Base-by-base conservation (phyloP, 2,797 vertebrate species). In the Mormyrops boulengeri region DNA sequence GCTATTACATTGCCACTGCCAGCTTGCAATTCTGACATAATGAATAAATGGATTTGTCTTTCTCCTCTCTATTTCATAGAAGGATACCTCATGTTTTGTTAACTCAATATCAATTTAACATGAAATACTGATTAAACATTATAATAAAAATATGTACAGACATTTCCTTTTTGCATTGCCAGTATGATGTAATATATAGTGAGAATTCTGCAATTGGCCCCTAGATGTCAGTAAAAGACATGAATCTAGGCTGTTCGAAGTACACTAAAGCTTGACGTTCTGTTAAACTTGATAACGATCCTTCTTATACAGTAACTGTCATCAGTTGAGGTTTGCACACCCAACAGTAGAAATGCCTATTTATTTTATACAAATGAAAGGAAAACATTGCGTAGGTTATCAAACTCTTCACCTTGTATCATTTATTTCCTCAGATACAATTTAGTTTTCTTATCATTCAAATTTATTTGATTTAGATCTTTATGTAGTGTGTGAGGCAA, bases 201-300 rank as follows among this genome's bases (percentile, higher is more conserved):
- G 60, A 88, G n/a, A 14, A 66, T 88, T 49, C 41, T 69, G 41
- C 7, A 69, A 69, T 38, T 44, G 84, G 26, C 89, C 55, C 41
- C 55, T 89, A 89, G 89, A 47, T 86, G 82, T 44, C 84, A 86
- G 77, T 8, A 69, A 11, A 89, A 84, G 30, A 73, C 89, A 50
- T 47, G 41, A 3, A 49, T 0, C 44, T 44, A n/a, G 7, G 41
- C 1, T 87, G 11, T 4, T 26, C 26, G 4, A 6, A 41, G 5
- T 47, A n/a, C 26, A 38, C 19, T 26, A 12, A 52, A 53, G 26
- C 85, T 38, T 34, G 14, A 86, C 52, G 2, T 87, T 55, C 6
- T n/a, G 19, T 41, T 38, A 34, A 57, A 60, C 2, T 38, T 41
- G 50, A 87, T 19, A 87, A 60, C 2, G 1, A 2, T n/a, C 26